Evolutionary conservation across 2,797 vertebrate species (phyloP).

Genomic region (Rhinatrema bivittatum): DNA sequence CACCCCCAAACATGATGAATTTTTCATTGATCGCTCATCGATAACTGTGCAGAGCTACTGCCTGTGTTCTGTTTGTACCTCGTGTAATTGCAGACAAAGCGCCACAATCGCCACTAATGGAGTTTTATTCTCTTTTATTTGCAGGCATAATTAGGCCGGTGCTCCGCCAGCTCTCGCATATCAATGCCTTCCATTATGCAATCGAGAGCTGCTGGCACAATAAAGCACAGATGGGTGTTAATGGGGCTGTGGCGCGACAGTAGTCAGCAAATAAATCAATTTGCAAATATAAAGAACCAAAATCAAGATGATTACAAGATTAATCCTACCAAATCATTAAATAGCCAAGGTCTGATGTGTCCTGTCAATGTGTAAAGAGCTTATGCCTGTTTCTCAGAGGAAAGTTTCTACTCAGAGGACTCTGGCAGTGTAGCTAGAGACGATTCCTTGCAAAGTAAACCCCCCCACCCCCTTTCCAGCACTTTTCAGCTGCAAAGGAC

Average conservation of each 20-base stretch:
- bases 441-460: too few species aligned
- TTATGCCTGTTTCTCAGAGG: too few species aligned
- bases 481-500: too few species aligned
- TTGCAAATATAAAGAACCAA: neutral
- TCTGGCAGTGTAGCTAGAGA: too few species aligned
- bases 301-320: neutral
- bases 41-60: neutral
- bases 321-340: too few species aligned
- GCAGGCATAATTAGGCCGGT: conserved; percentile 18
- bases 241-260: conserved; percentile 14
- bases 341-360: too few species aligned
- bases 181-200: conserved; percentile 21
- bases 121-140: conserved; percentile 20
- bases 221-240: conserved; percentile 17
- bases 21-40: conserved; percentile 8
- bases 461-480: too few species aligned
- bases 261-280: conserved; percentile 21
- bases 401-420: too few species aligned
- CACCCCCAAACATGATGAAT: conserved; percentile 2
- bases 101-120: conserved; percentile 15
- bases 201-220: conserved; percentile 1
- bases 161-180: conserved; percentile 12
- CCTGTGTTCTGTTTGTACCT: conserved; percentile 1
- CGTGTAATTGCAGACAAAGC: conserved; percentile 16
- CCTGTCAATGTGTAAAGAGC: too few species aligned